Conservation (phyloP, 2,888 invertebrate species). For the Pteria penguin region DNA sequence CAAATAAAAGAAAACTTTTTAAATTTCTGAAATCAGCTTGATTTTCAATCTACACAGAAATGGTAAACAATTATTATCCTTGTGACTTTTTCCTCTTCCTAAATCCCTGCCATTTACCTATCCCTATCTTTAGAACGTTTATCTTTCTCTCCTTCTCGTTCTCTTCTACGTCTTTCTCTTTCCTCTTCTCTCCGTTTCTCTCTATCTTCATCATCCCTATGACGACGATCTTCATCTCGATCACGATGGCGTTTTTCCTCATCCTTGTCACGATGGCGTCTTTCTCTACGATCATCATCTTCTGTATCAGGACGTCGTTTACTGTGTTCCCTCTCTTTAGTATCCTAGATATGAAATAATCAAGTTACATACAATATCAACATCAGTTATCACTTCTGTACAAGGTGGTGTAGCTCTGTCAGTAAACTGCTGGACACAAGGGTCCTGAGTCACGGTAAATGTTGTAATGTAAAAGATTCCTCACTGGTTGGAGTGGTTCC, state of each 20-base stretch:
- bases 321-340: slow-evolving; percentile 14
- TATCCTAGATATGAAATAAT: slow-evolving; percentile 9
- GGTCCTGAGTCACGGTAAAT: too few relatives aligned
- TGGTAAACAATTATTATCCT: too few relatives aligned
- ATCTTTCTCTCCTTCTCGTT: slow-evolving; percentile 35
- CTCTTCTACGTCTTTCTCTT: slow-evolving; percentile 17
- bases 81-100: not conserved
- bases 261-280: slow-evolving; percentile 16
- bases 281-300: slow-evolving; percentile 39
- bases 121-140: slow-evolving; percentile 25
- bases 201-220: not conserved
- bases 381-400: too few relatives aligned
- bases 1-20: too few relatives aligned
- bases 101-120: not conserved
- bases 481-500: too few relatives aligned
- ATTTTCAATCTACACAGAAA: too few relatives aligned
- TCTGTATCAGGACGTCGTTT: slow-evolving; percentile 8
- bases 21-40: too few relatives aligned
- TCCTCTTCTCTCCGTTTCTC: slow-evolving; percentile 10
- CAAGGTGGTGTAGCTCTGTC: too few relatives aligned
- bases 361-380: too few relatives aligned
- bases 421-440: too few relatives aligned
- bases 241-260: slow-evolving; percentile 16
- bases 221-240: not conserved
- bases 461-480: too few relatives aligned